These are phyloP conservation scores for Pocillopora damicornis DNA, from an alignment of 64 coral and sea anemone species.

Conservation along the genomic window DNA sequence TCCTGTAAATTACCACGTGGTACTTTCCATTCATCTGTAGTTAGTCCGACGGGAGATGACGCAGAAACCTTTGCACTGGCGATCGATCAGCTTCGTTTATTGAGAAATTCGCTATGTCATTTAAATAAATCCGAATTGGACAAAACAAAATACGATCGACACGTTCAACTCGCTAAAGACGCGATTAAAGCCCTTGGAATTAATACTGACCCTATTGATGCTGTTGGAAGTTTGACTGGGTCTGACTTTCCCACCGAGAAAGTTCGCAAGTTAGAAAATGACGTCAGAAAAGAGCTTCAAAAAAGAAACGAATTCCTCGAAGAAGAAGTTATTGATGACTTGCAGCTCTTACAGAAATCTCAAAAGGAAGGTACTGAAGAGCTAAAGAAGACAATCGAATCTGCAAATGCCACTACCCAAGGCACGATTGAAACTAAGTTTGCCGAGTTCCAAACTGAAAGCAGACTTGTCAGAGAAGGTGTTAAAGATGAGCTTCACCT, in stretches of 20 bases:
- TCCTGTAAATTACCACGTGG: background rate
- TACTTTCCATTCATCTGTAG: conserved; percentile 1
- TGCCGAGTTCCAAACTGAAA: too few species aligned
- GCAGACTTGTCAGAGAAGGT: too few species aligned
- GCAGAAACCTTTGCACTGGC: conserved; percentile 9
- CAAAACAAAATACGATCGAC: background rate
- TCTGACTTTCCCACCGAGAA: background rate
- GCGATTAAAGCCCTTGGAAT: background rate
- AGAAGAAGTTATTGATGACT: background rate
- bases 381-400: too few species aligned
- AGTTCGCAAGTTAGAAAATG: background rate
- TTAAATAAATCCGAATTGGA: background rate
- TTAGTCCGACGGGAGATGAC: background rate
- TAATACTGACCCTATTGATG: background rate
- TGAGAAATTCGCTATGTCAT: conserved; percentile 14
- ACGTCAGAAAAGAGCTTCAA: background rate
- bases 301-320: background rate
- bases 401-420: too few species aligned
- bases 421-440: too few species aligned
- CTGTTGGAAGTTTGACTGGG: background rate
- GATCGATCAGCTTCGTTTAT: conserved; percentile 12
- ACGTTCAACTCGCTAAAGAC: background rate
- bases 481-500: too few species aligned
- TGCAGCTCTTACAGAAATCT: background rate
- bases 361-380: background rate